phyloP scores from a whole-genome alignment of 2,113 vertebrate species.

The Amphilophus citrinellus region DNA sequence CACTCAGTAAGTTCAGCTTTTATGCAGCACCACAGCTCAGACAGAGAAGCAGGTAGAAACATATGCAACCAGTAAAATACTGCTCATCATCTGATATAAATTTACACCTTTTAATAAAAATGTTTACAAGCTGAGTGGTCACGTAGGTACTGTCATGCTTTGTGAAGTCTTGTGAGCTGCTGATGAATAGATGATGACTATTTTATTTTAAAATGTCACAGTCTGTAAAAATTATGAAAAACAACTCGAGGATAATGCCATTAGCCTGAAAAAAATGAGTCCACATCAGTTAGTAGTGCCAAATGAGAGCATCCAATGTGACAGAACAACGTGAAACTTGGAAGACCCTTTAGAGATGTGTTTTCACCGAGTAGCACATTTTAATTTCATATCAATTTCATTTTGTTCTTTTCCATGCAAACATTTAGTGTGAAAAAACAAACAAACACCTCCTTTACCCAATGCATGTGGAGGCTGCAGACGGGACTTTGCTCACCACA shows the following conservation, averaged over 20 bases:
- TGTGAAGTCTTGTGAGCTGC: background rate
- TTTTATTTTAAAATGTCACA: slow-evolving; percentile 36
- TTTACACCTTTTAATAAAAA: background rate
- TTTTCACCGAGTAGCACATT: background rate
- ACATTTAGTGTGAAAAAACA: background rate
- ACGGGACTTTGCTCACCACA: background rate
- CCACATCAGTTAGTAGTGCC: background rate
- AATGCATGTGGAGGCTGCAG: background rate
- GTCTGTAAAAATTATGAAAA: slow-evolving; percentile 3
- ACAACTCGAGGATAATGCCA: background rate
- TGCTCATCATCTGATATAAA: background rate
- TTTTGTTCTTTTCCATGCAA: background rate
- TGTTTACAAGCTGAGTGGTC: background rate
- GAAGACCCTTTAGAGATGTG: background rate
- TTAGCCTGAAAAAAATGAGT: background rate
- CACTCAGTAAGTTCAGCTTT: background rate
- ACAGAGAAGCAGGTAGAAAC: background rate
- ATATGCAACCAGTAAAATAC: background rate
- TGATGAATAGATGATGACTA: background rate
- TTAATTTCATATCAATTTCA: background rate
- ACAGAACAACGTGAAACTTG: background rate
- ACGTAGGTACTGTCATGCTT: background rate
- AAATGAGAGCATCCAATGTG: background rate
- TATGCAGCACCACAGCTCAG: accelerated
- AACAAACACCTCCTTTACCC: too few species aligned